Evolutionary conservation across 2,888 invertebrate genomes (phyloP).

Genomic region (Blastobasis adustella): DNA sequence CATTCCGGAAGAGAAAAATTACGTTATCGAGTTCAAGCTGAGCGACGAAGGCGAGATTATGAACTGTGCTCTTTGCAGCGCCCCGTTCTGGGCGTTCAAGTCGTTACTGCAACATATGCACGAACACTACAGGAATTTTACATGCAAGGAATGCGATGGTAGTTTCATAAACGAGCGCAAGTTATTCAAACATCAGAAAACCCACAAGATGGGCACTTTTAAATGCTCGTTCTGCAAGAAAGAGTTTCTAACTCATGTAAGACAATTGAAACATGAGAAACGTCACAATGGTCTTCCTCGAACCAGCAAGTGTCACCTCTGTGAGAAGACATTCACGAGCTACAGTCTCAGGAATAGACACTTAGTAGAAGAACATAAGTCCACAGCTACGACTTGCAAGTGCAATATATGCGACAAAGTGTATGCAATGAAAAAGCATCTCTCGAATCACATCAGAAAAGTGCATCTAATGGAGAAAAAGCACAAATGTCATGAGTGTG

Average conservation of each 20-base stretch:
- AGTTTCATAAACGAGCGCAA: too few relatives aligned
- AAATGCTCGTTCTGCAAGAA: too few relatives aligned
- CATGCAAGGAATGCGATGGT: neutral
- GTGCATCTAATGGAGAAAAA: constrained; percentile 4
- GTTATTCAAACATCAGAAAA: too few relatives aligned
- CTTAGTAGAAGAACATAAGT: too few relatives aligned
- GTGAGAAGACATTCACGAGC: too few relatives aligned
- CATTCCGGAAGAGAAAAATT: constrained; percentile 30
- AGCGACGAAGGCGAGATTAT: neutral
- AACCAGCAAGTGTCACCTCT: too few relatives aligned
- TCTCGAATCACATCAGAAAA: constrained; percentile 28
- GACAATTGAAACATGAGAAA: too few relatives aligned
- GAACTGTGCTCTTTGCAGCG: constrained; percentile 7
- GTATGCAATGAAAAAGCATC: constrained; percentile 14
- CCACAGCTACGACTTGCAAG: too few relatives aligned
- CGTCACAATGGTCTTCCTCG: constrained; percentile 25
- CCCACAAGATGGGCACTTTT: constrained; percentile 4
- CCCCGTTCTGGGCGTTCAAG: constrained; percentile 10
- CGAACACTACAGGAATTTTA: too few relatives aligned
- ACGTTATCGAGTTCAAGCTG: constrained; percentile 43
- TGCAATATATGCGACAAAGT: too few relatives aligned
- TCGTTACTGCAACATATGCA: neutral
- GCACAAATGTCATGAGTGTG: constrained; percentile 49
- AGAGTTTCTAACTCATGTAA: too few relatives aligned
- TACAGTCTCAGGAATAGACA: too few relatives aligned